Evolutionary conservation across 2,888 invertebrate species (phyloP), one percentile per base, ranked within the genome.

Genomic region (Cryptocheilus praepositus): DNA sequence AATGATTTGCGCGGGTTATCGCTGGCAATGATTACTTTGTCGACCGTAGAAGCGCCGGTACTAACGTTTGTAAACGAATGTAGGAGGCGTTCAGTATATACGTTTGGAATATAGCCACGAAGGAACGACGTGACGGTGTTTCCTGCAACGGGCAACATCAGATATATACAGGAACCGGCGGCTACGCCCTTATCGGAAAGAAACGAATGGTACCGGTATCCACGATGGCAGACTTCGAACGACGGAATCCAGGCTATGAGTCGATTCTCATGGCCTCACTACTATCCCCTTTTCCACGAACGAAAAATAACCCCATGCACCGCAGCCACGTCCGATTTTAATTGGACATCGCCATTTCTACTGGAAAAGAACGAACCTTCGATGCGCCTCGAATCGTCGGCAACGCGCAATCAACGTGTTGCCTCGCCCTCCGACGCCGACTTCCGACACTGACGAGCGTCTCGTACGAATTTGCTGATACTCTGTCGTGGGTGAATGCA

Each of bases 261-360:
- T 72, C 70, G 78, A 78, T 83, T 83, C 83, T 81, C 83, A 83
- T 83, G 83, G 79, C 80, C 80, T 75, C 79, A 71, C 70, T 66
- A 11, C 66, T 74, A 77, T 74, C 73, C 74, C 80, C 79, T 80
- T 82, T 78, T 74, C 74, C 76, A 64, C 64, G 70, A 70, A 61
- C 78, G 79, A 82, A 81, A 80, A 82, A 82, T 80, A 74, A 52
- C 43, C 49, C 56, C 36, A 11, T 36, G 36, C 8, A 36, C 36
- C 36, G 36, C 8, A 46, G 19, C 57, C 57, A 57, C 46, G 57
- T 19, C 57, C 57, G 57, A 57, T 57, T 57, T 57, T 57, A 57
- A 57, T 57, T 57, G 57, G 57, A 46, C 44, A 19, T 19, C 56
- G 44, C 36, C 18, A n/a, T 15, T 18, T 28, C 54, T 54, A 22